Percentiles rank a stretch among this genome's conserved stretches.
These are phyloP conservation scores for Leptoclinus maculatus DNA, from an alignment of 2,797 vertebrate species.

Conservation along the genomic window DNA sequence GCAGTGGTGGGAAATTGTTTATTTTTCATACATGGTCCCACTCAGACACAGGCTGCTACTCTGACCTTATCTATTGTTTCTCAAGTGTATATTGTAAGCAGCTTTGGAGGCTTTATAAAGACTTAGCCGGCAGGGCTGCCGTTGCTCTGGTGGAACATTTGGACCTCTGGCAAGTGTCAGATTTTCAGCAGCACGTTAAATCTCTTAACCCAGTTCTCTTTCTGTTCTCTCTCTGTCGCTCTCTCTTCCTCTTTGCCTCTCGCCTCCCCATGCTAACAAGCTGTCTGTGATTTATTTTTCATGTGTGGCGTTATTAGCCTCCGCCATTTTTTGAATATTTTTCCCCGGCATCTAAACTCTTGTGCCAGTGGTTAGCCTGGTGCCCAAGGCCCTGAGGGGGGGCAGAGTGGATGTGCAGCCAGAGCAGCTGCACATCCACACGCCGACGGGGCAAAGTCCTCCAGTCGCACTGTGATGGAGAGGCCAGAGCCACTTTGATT, in stretches of 20 bases:
- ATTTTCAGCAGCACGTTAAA: slow-evolving; percentile 82
- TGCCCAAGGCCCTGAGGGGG: slow-evolving; percentile 61
- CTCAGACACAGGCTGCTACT: slow-evolving; percentile 63
- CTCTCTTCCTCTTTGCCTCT: slow-evolving; percentile 37
- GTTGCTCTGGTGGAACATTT: slow-evolving; percentile 78
- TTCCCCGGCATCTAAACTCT: slow-evolving; percentile 56
- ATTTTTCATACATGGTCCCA: slow-evolving; percentile 69
- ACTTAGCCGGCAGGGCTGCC: slow-evolving; percentile 75
- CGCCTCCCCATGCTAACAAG: slow-evolving; percentile 74
- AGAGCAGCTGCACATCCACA: slow-evolving; percentile 74
- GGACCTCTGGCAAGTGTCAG: slow-evolving; percentile 82
- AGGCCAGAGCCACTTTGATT: slow-evolving; percentile 76
- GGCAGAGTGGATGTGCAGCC: slow-evolving; percentile 54
- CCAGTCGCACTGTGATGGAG: slow-evolving; percentile 64
- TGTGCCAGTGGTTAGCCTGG: slow-evolving; percentile 73
- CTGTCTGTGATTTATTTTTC: slow-evolving; percentile 80
- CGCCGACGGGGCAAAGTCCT: slow-evolving; percentile 60
- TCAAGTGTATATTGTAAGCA: slow-evolving; percentile 82
- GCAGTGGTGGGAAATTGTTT: slow-evolving; percentile 49
- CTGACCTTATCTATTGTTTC: slow-evolving; percentile 82
- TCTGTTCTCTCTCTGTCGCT: slow-evolving; percentile 26
- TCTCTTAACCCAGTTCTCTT: slow-evolving; percentile 79
- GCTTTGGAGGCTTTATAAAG: slow-evolving; percentile 79
- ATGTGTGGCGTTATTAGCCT: slow-evolving; percentile 72
- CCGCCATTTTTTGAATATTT: slow-evolving; percentile 36